Evolutionary conservation across 2,113 vertebrate species (phyloP), one percentile per base, ranked within the genome.

Genomic region (Oxyruncus cristatus): DNA sequence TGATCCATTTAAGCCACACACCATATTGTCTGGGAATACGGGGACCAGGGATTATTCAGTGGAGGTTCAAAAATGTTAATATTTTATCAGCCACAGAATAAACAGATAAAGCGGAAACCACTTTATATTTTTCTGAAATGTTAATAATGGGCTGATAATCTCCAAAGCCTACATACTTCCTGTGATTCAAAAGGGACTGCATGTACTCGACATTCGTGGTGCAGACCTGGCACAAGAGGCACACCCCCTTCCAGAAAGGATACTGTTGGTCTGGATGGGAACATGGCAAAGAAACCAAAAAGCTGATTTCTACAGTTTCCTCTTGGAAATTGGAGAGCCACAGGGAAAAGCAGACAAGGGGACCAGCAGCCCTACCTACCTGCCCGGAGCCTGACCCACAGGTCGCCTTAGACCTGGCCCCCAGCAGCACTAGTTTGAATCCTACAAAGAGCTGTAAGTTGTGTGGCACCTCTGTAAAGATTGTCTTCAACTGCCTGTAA

Each of bases 131-230:
- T 95, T 97, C 86, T 94, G 89, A 88, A 96, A 94, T 91, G 91
- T 96, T 97, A 96, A 97, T 97, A 97, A 98, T 98, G 97, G 97
- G 73, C 77, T 91, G 96, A 96, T 97, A 97, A 98, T 97, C 97
- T 97, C 94, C 96, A 97, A 97, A 96, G 96, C 93, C 91, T 94
- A 22, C 97, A 97, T 93, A 28, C 87, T 98, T 98, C 97, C 97
- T 98, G 95, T 79, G 83, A 97, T 98, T 98, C 96, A 98, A 96
- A 95, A 92, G 75, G 78, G 46, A 91, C 94, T 81, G 49, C 50
- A 3, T 94, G 93, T 95, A 92, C 90, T 94, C 81, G 70, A 11
- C 72, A 47, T 65, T 93, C 92, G 73, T 71, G 79, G 81, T 58
- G 79, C 6, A 14, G 84, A 32, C 74, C 81, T 85, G 75, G 68